Conservation (phyloP, 2,113 vertebrate genomes). For the Cavia aperea region DNA sequence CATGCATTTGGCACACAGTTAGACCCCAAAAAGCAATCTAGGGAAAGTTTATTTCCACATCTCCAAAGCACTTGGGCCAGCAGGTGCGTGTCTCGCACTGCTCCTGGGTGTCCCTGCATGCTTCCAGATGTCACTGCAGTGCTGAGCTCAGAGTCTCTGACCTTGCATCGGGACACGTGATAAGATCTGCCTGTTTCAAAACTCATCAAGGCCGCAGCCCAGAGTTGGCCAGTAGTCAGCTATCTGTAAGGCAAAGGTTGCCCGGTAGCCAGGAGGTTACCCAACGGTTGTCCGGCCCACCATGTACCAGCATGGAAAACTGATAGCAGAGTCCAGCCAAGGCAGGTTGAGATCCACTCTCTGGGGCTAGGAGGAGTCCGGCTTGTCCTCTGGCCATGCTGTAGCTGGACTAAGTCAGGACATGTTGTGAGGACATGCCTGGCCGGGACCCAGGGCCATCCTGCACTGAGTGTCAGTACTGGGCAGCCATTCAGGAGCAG, state of each 20-base stretch:
- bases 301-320: background rate
- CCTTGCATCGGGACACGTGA: background rate
- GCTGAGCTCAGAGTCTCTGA: background rate
- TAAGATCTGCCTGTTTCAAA: background rate
- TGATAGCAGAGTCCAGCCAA: background rate
- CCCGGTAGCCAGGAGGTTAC: background rate
- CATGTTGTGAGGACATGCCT: background rate
- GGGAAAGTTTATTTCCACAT: fast-evolving
- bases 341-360: background rate
- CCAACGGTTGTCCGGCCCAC: fast-evolving
- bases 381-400: background rate
- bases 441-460: background rate
- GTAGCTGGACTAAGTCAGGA: background rate
- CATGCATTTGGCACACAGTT: no score
- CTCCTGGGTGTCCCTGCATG: background rate
- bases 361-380: background rate
- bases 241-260: background rate
- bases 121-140: fast-evolving
- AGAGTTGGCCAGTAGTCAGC: background rate
- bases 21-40: background rate
- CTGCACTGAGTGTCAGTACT: background rate
- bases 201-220: background rate
- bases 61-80: fast-evolving
- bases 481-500: slow-evolving; percentile 56
- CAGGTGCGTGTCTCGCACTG: fast-evolving